Base-by-base conservation (phyloP, 1,140 invertebrate genomes). In the Bursaphelenchus mucronatus region DNA sequence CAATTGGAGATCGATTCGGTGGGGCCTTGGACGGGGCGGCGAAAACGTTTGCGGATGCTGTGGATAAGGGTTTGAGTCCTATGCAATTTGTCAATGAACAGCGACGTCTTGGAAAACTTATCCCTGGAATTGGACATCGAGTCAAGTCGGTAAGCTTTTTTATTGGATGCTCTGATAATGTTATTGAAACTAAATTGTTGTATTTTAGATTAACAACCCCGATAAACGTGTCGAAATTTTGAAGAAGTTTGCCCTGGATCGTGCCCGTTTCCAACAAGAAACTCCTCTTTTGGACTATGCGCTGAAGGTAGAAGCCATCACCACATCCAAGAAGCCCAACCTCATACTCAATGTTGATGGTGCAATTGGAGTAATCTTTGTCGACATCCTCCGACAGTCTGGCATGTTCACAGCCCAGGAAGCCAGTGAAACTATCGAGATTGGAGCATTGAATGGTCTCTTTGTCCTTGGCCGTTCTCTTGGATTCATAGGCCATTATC, bases 31-130 rank as follows among this genome's bases (percentile, higher is more conserved):
- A 99, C 83, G 91, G 90, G 19, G 93, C 95, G 13, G 96, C 95
- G 9, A 87, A 87, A 64, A 93, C 95, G 84, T 99, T 98, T 82
- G 92, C 89, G 61, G 91, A 94, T 75, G 95, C 93, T 0, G 92
- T 94, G 81, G 93, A 97, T 82, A 87, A 87, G 57, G 92, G 92
- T 17, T 52, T 73, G 13, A 67, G 92, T 82, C 94, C 96, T 7
- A 93, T 95, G 87, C 94, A 98, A 81, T 98, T 99, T 85, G 96
- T 99, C 8, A 98, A 97, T 82, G 87, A 89, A 69, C 97, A 96
- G 87, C 86, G 94, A 49, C 95, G 96, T 76, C 90, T 94, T 81
- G 95, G 95, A 0, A 88, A 96, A 82, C 87, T 97, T 3, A 99
- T 99, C 71, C 96, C 98, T 92, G 96, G 96, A 49, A 98, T 99